Conservation (phyloP, 2,797 vertebrate genomes). For the Myripristis murdjan region DNA sequence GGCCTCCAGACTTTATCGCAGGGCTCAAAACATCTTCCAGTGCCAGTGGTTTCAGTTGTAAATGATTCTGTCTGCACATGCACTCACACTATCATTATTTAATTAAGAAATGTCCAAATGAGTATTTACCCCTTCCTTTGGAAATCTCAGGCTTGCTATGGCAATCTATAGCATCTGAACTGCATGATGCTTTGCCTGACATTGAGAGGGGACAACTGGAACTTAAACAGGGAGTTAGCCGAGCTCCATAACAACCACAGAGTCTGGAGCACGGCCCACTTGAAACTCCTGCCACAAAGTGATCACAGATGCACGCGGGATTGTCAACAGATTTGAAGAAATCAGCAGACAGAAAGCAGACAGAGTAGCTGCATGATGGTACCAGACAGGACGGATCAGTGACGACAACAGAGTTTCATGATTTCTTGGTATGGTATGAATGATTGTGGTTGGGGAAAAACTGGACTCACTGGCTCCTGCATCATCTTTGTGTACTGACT, state of each 20-base stretch:
- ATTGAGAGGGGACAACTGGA: constrained; percentile 43
- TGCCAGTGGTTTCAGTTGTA: not conserved
- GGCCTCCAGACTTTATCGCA: not conserved
- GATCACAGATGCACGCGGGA: constrained; percentile 73
- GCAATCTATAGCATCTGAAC: not conserved
- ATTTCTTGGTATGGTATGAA: constrained; percentile 6
- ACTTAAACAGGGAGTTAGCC: constrained; percentile 55
- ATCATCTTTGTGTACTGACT: not conserved
- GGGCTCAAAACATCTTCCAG: not conserved
- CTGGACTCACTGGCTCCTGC: not conserved
- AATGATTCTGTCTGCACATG: constrained; percentile 2
- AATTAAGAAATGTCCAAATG: constrained; percentile 1
- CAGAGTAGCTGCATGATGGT: constrained; percentile 22
- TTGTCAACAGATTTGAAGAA: constrained; percentile 51
- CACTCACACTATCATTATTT: not conserved
- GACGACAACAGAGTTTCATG: not conserved
- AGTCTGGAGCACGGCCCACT: constrained; percentile 53
- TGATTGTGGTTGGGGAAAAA: constrained; percentile 2
- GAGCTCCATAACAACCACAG: constrained; percentile 51
- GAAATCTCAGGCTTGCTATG: not conserved
- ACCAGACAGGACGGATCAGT: constrained; percentile 21
- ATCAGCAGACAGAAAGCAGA: constrained; percentile 55
- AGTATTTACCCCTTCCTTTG: not conserved
- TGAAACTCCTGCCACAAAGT: constrained; percentile 73
- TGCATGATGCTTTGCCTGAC: constrained; percentile 22